Evolutionary conservation across 2,888 invertebrate species (phyloP).

Genomic region (Bedellia somnulentella): DNA sequence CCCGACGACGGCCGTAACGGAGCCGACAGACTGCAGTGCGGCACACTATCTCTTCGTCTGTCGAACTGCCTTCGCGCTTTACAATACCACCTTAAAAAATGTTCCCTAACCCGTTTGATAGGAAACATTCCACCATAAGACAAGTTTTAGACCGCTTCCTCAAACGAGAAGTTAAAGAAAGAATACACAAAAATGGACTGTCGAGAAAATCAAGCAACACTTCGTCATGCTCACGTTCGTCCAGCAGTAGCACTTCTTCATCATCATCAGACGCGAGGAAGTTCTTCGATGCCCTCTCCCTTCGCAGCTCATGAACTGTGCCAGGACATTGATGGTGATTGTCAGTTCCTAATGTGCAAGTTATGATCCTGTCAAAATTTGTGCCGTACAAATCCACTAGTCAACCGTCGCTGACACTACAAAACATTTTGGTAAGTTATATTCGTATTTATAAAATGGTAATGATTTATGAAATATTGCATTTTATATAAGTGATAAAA

Average conservation of each 20-base stretch:
- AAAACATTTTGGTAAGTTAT: slow-evolving; percentile 1
- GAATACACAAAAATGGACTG: slow-evolving; percentile 17
- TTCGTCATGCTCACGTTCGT: slow-evolving; percentile 21
- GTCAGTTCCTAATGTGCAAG: slow-evolving; percentile 1
- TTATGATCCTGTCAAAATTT: not conserved
- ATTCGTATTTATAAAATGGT: not conserved
- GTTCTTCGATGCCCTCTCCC: slow-evolving; percentile 4
- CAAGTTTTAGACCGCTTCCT: slow-evolving; percentile 66
- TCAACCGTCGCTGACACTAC: slow-evolving; percentile 1
- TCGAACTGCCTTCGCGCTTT: slow-evolving; percentile 3
- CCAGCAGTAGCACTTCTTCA: slow-evolving; percentile 11
- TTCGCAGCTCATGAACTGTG: slow-evolving; percentile 4
- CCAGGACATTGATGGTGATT: not conserved
- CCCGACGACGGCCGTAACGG: not conserved
- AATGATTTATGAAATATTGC: too few species aligned
- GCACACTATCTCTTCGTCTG: slow-evolving; percentile 6
- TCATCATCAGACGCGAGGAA: slow-evolving; percentile 1
- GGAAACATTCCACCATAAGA: slow-evolving; percentile 70
- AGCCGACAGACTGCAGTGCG: not conserved
- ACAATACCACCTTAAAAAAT: slow-evolving; percentile 33
- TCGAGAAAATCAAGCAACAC: slow-evolving; percentile 27
- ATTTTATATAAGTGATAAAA: too few species aligned
- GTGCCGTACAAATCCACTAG: slow-evolving; percentile 1
- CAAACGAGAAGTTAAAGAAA: slow-evolving; percentile 41
- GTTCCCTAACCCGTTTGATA: slow-evolving; percentile 71